These are phyloP conservation scores for Drosophila gaucha DNA, from an alignment of 2,888 invertebrate species.

Conservation along the genomic window DNA sequence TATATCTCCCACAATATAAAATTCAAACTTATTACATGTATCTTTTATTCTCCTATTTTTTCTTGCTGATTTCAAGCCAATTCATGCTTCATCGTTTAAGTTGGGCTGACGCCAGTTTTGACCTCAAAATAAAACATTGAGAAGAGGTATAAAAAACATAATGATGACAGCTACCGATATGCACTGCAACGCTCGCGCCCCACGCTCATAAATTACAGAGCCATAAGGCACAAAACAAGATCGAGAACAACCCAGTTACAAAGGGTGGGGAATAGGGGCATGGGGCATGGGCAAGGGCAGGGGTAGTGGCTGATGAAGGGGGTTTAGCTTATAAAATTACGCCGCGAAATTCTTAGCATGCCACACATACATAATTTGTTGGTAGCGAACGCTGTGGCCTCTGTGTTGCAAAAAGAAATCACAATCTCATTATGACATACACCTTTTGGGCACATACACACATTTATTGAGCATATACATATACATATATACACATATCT, in stretches of 20 bases:
- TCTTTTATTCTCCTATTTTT: background rate
- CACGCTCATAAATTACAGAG: constrained; percentile 66
- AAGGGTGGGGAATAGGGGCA: background rate
- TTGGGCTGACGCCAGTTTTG: constrained; percentile 52
- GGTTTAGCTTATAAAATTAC: constrained; percentile 54
- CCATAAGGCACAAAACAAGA: constrained; percentile 73
- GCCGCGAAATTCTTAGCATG: constrained; percentile 77
- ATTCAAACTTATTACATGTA: constrained; percentile 15
- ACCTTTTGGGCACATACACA: constrained; percentile 61
- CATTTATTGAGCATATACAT: background rate
- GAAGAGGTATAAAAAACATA: constrained; percentile 44
- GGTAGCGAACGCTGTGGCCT: constrained; percentile 51
- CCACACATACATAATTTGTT: constrained; percentile 74
- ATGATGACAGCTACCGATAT: constrained; percentile 81
- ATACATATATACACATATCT: constrained; percentile 2
- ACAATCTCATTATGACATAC: constrained; percentile 81
- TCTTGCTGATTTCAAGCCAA: constrained; percentile 20
- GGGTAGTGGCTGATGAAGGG: background rate
- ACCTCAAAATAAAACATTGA: constrained; percentile 47
- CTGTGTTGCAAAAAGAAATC: constrained; percentile 68
- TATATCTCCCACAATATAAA: constrained; percentile 9
- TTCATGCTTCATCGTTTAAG: constrained; percentile 37
- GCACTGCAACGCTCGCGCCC: constrained; percentile 34
- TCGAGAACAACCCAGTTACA: constrained; percentile 40
- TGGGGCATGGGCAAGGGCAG: background rate